Evolutionary conservation across 2,888 invertebrate genomes (phyloP), one percentile per base, ranked within the genome.

Genomic region (Synanthedon myopaeformis): DNA sequence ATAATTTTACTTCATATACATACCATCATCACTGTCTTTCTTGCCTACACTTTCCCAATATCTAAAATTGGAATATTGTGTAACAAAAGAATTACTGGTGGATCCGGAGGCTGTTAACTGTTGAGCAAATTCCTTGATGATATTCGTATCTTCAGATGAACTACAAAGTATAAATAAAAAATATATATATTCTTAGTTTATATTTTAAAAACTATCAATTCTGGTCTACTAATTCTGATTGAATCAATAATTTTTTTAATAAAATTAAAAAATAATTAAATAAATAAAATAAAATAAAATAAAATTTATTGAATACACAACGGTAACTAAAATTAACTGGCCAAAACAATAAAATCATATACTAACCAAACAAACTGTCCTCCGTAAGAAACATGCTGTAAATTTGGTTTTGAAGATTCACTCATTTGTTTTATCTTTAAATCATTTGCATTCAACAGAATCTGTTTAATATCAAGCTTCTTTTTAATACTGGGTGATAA

Each of bases 301-400:
- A n/a, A n/a, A n/a, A 23, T 5, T 23, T 23, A 23, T 23, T 17
- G 23, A 23, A 23, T 23, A 23, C 28, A 28, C 28, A 28, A 28
- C 1, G 1, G 6, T 8, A 35, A 35, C 10, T 35, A 10, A 35
- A 35, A 35, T 35, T 35, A 35, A 35, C 35, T 35, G 28, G 8
- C 8, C 28, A 35, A 6, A 35, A 35, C 28, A 8, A 8, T 1
- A 35, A 23, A 35, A 6, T 35, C 35, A 35, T 8, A 48, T 54
- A 70, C 83, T 79, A 70, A 85, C 85, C 79, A 67, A 41, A 75
- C 59, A 70, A 82, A 82, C 49, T 68, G 63, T 57, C 82, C 82
- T 53, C 81, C 82, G 63, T 67, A 74, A 57, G 75, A 75, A 54
- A 67, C 69, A 65, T 79, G 72, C 51, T 70, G 65, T 52, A 65